These are phyloP conservation scores for Podargus strigoides DNA, from an alignment of 2,797 vertebrate genomes.

Conservation along the genomic window DNA sequence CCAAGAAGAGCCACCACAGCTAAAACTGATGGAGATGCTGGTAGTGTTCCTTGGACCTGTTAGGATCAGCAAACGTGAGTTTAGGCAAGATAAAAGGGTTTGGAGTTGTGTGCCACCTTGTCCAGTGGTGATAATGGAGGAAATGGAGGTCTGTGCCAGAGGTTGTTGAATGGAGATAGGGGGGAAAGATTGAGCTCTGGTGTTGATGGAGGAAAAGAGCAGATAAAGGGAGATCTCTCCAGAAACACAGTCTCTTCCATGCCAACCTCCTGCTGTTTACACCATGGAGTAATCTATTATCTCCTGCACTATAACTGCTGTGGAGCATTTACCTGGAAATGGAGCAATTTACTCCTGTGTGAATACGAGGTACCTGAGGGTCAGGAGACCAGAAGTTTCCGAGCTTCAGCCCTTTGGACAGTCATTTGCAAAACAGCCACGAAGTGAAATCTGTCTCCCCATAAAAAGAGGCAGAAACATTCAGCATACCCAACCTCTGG, in stretches of 20 bases:
- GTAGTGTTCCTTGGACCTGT: neutral
- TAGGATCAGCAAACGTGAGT: neutral
- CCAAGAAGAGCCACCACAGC: neutral
- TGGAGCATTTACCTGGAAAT: neutral
- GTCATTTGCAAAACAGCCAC: neutral
- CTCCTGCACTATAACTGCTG: neutral
- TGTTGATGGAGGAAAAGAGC: neutral
- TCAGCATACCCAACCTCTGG: fast-evolving
- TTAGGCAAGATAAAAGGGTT: neutral
- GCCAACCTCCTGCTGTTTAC: neutral
- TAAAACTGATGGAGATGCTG: neutral
- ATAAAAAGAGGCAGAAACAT: neutral
- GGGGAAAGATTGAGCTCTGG: neutral
- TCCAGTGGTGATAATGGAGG: neutral
- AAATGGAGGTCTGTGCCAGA: neutral
- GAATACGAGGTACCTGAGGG: neutral
- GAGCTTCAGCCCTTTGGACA: neutral
- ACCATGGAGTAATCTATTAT: neutral
- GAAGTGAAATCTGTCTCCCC: neutral
- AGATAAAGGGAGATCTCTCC: neutral
- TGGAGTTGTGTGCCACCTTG: neutral
- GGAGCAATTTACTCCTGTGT: neutral
- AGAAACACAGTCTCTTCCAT: neutral
- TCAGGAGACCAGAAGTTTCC: neutral
- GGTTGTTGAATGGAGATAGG: neutral